Conservation (phyloP, 2,113 vertebrate species). For the Alouatta palliata region DNA sequence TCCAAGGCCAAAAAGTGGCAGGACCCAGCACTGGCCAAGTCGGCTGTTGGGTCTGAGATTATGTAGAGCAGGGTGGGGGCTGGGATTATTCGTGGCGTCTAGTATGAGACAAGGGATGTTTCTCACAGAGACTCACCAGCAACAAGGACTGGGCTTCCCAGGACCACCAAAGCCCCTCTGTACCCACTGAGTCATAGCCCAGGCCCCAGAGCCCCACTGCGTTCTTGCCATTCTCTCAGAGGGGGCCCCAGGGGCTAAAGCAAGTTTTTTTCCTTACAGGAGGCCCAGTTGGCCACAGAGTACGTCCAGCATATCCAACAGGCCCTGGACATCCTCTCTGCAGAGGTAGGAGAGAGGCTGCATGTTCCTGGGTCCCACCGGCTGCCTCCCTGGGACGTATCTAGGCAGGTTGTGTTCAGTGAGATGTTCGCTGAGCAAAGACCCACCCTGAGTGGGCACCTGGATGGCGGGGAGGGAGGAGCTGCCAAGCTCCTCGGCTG, state of each 20-base stretch:
- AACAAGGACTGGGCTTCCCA: background rate
- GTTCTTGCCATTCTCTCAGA: background rate
- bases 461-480: background rate
- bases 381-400: background rate
- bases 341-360: slow-evolving; percentile 89
- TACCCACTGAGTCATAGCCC: background rate
- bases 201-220: background rate
- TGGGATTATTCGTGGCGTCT: background rate
- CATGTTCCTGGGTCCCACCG: rapidly evolving
- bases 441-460: rapidly evolving
- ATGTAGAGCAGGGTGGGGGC: rapidly evolving
- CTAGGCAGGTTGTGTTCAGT: background rate
- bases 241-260: background rate
- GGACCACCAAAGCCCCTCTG: background rate
- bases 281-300: slow-evolving; percentile 82
- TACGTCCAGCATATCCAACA: slow-evolving; percentile 87
- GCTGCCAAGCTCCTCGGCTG: background rate
- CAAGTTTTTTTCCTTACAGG: slow-evolving; percentile 78
- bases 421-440: background rate
- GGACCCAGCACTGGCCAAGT: background rate
- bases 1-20: background rate
- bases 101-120: background rate
- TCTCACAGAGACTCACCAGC: background rate
- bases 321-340: slow-evolving; percentile 90
- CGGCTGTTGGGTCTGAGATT: background rate